A percentile compares a stretch with the other conserved stretches of the same genome.
Conservation (phyloP, 2,888 invertebrate genomes). For the Oligia strigilis region DNA sequence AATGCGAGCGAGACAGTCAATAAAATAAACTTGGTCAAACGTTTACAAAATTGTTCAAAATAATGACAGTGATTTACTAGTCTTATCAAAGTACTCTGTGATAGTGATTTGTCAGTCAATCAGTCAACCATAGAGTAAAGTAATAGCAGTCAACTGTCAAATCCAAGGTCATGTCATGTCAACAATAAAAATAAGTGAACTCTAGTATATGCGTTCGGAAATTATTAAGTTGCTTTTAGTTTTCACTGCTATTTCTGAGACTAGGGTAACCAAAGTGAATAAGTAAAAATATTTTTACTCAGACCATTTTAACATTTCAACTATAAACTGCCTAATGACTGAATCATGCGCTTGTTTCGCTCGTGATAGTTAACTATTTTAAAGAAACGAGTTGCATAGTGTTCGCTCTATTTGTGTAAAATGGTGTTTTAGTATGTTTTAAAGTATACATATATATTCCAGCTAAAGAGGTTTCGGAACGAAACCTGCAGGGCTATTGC, state of each 20-base stretch:
- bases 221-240: not conserved
- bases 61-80: not conserved
- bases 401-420: no score
- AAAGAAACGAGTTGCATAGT: no score
- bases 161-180: constrained; percentile 9
- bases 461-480: not conserved
- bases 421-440: not conserved
- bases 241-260: not conserved
- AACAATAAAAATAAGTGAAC: not conserved
- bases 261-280: not conserved
- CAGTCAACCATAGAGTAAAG: no score
- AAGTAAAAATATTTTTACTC: not conserved
- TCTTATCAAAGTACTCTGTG: not conserved
- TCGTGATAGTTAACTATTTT: no score
- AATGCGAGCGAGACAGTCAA: not conserved
- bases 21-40: not conserved
- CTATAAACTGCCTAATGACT: no score
- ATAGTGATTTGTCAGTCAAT: no score
- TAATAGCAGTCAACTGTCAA: no score
- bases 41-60: not conserved
- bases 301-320: not conserved
- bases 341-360: no score
- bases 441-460: not conserved
- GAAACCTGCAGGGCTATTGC: no score
- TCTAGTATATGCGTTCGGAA: not conserved